Base-by-base conservation (phyloP, 2,113 vertebrate genomes). In the Gadus chalcogrammus region DNA sequence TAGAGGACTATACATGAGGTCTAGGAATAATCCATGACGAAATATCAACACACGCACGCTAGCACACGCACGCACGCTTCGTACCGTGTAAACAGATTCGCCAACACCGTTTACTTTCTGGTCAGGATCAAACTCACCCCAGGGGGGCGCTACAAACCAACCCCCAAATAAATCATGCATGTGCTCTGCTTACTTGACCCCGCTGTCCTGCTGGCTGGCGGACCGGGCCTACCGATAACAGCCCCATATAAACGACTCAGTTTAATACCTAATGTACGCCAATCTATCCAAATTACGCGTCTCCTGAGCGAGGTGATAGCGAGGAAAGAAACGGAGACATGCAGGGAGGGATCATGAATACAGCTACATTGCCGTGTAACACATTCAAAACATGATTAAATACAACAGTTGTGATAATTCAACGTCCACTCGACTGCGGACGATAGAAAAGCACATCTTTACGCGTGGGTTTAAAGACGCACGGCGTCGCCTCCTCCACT, bases 71-170 rank as follows among this genome's bases (percentile, higher is more conserved):
- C 69, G 67, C 15, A 64, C 66, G 68, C 65, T 53, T 55, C 53
- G 12, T 16, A 58, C n/a, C 55, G 55, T 16, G 13, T 16, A 58
- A 16, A n/a, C 17, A 17, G 17, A 16, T 58, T 58, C 4, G 55
- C 55, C 52, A 53, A 15, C 52, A 1, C 15, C 15, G 15, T 17
- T 16, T n/a, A 58, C 55, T 17, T 58, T 58, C n/a, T n/a, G 2
- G 15, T 58, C 55, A 28, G 27, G 20, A 27, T 66, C 18, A 16
- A 56, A 13, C 13, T 56, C 16, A 64, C 79, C 80, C 85, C 64
- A 63, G 74, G 84, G 73, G 78, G 87, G 82, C 79, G 82, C 82
- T 84, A 69, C 59, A 70, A 73, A 24, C 74, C 74, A 63, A 56
- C 61, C 17, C 67, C 64, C 73, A 64, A 78, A 80, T 81, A 82